phyloP scores from a whole-genome alignment of 2,888 invertebrate species.

The Idaea biselata region DNA sequence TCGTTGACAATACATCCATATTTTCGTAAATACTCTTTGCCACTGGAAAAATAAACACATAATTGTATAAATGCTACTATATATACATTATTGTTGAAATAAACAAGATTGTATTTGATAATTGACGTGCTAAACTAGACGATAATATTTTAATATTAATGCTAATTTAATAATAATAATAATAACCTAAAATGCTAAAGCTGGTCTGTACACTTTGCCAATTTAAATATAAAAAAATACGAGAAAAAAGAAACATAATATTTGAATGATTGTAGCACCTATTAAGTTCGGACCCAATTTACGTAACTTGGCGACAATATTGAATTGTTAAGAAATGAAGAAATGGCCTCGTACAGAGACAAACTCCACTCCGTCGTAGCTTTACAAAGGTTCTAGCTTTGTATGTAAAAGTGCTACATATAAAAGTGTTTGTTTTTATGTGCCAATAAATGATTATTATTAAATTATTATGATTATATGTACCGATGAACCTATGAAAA shows the following conservation, averaged over 20 bases:
- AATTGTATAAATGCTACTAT: not conserved
- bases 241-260: not conserved
- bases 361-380: not conserved
- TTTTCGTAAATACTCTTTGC: slow-evolving; percentile 68
- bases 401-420: not conserved
- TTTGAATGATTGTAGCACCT: slow-evolving; percentile 14
- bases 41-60: slow-evolving; percentile 42
- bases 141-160: not conserved
- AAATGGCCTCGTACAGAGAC: slow-evolving; percentile 18
- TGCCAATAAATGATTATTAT: no score
- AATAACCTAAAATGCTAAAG: no score
- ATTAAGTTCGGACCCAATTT: not conserved
- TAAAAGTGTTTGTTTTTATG: not conserved
- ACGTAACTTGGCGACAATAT: slow-evolving; percentile 17
- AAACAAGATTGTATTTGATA: not conserved
- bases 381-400: not conserved
- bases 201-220: not conserved
- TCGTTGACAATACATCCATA: slow-evolving; percentile 59
- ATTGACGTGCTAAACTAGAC: not conserved
- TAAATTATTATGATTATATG: no score
- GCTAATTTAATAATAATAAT: not conserved
- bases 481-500: no score
- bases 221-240: not conserved
- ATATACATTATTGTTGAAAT: not conserved
- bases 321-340: slow-evolving; percentile 21